Evolutionary conservation across 1,140 invertebrate species (phyloP), one percentile per base, ranked within the genome.

Genomic region (Bombus sibiricus): DNA sequence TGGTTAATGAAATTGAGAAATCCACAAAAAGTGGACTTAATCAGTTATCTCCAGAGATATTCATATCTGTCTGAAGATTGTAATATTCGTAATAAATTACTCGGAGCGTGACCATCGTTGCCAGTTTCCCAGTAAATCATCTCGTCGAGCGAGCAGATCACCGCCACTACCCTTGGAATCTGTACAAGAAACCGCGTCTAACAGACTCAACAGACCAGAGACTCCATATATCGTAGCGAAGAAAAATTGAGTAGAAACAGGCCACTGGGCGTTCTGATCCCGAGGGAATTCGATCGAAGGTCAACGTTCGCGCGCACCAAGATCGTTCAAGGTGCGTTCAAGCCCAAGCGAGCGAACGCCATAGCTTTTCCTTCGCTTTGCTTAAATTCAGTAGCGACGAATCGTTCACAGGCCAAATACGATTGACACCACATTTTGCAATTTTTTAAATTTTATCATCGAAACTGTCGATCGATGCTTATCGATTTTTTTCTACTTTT

Each of bases 251-350:
- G 37, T n/a, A 12, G 71, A 83, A 53, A 25, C 62, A 68, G 32
- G 59, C 73, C 41, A 22, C 59, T 41, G 34, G 59, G 43, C 28
- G 72, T 66, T 66, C 72, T 43, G 25, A 39, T 47, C 41, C 28
- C 34, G 34, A 28, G 28, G 59, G 59, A 15, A 71, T 47, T 39
- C 32, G 64, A 69, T 5, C 25, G 28, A 41, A 68, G 83, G 32
- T 85, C 83, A 85, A 85, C 66, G 83, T 78, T 77, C 81, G n/a
- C 37, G 25, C 18, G 37, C 74, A 83, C 69, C 76, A 75, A 43
- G 47, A 71, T 77, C 62, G 47, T 18, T 53, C 18, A 53, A 53
- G 47, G 47, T 53, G 47, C 18, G 47, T 53, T 22, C 15, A 13
- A 18, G 47, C 18, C 1, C 1, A 6, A 53, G 47, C 47, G 18